Evolutionary conservation across 2,888 invertebrate species (phyloP).

Genomic region (Phymatocera aterrima): DNA sequence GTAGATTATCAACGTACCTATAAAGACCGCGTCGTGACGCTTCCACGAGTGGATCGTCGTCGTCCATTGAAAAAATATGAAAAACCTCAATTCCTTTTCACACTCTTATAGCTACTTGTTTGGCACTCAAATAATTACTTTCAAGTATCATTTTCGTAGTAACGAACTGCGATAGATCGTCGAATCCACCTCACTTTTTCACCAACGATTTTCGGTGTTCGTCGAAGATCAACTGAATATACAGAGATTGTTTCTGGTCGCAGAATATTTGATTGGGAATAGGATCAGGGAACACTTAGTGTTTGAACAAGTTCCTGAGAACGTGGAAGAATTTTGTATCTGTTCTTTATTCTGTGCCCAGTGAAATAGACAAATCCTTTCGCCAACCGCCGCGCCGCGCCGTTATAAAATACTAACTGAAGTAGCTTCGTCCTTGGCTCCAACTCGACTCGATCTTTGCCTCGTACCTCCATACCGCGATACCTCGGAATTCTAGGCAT

Average conservation of each 20-base stretch:
- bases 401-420: conserved; percentile 28
- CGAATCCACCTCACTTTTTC: not conserved
- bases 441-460: conserved; percentile 8
- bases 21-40: conserved; percentile 29
- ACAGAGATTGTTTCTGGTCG: not conserved
- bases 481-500: not conserved
- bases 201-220: not conserved
- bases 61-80: not conserved
- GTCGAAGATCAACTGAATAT: not conserved
- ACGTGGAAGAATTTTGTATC: not conserved
- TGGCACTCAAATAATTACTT: not conserved
- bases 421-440: conserved; percentile 32
- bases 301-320: not conserved
- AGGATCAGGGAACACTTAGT: not conserved
- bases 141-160: not conserved
- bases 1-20: conserved; percentile 28
- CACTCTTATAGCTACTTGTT: not conserved
- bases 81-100: not conserved
- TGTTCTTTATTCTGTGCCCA: not conserved
- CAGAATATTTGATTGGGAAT: not conserved
- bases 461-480: not conserved
- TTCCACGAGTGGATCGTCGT: conserved; percentile 21
- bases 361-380: conserved; percentile 36
- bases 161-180: not conserved
- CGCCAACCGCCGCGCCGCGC: not conserved